Evolutionary conservation across 2,888 invertebrate genomes (phyloP).

Genomic region (Lasioglossum leucozonium): DNA sequence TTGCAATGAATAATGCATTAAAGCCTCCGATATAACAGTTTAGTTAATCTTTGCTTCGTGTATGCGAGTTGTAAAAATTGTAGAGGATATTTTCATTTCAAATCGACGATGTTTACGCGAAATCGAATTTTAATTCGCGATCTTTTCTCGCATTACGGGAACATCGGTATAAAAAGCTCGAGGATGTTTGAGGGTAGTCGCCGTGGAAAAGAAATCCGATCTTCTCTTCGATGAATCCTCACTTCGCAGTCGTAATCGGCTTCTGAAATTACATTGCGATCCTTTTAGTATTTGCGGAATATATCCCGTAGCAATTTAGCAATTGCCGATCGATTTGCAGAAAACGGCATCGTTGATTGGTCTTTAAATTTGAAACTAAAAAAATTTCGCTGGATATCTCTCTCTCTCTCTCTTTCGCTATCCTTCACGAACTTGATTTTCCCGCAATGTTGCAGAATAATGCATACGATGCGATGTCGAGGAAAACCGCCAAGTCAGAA

Average conservation of each 20-base stretch:
- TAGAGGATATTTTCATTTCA: background rate
- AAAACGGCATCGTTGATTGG: background rate
- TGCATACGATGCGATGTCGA: constrained; percentile 35
- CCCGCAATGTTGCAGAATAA: constrained; percentile 22
- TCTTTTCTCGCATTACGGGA: background rate
- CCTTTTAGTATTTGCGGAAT: background rate
- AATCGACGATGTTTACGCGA: background rate
- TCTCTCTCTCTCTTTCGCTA: background rate
- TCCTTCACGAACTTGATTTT: constrained; percentile 28
- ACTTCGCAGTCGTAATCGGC: constrained; percentile 19
- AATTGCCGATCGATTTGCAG: background rate
- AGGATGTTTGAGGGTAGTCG: background rate
- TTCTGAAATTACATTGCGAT: constrained; percentile 20
- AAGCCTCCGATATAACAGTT: no score
- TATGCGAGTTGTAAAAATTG: no score
- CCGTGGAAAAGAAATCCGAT: constrained; percentile 23
- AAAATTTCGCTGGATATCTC: background rate
- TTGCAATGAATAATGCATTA: no score
- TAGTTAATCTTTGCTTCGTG: no score
- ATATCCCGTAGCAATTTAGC: background rate
- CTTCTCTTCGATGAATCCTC: constrained; percentile 2
- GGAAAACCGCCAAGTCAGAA: constrained; percentile 72
- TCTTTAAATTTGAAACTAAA: background rate
- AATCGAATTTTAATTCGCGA: background rate
- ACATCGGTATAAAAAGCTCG: background rate